Percentiles rank a stretch among this genome's conserved stretches.
Evolutionary conservation across 2,888 invertebrate species (phyloP).

Genomic region (Esperia sulphurella): DNA sequence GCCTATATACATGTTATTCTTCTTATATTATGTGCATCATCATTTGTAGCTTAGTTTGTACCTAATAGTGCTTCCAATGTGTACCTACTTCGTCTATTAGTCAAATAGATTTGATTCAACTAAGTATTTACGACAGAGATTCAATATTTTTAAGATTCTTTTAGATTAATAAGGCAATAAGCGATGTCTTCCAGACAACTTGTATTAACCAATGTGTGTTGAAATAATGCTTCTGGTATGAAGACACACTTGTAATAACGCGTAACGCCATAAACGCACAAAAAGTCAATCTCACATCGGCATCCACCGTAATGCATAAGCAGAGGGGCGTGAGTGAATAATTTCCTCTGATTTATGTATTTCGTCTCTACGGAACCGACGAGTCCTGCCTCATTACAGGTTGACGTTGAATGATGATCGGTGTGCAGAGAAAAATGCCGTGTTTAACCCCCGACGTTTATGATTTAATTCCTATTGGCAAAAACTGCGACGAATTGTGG

Average conservation of each 20-base stretch:
- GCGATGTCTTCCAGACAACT: no score
- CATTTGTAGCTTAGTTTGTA: neutral
- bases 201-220: no score
- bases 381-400: slow-evolving; percentile 62
- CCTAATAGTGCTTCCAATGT: neutral
- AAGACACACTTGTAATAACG: slow-evolving; percentile 1
- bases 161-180: no score
- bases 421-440: slow-evolving; percentile 54
- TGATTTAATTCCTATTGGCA: slow-evolving; percentile 58
- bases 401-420: slow-evolving; percentile 70
- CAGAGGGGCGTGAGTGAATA: slow-evolving; percentile 60
- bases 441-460: slow-evolving; percentile 56
- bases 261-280: slow-evolving; percentile 13
- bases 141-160: no score
- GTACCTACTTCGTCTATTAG: no score
- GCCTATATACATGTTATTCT: no score
- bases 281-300: slow-evolving; percentile 28
- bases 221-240: no score
- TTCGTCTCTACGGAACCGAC: slow-evolving; percentile 41
- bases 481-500: slow-evolving; percentile 34
- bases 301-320: slow-evolving; percentile 41
- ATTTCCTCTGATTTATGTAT: slow-evolving; percentile 58
- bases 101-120: no score
- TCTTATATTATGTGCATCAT: no score
- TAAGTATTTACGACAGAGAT: no score